These are phyloP conservation scores for Acanthisitta chloris DNA, from an alignment of 2,113 vertebrate genomes.

Conservation along the genomic window DNA sequence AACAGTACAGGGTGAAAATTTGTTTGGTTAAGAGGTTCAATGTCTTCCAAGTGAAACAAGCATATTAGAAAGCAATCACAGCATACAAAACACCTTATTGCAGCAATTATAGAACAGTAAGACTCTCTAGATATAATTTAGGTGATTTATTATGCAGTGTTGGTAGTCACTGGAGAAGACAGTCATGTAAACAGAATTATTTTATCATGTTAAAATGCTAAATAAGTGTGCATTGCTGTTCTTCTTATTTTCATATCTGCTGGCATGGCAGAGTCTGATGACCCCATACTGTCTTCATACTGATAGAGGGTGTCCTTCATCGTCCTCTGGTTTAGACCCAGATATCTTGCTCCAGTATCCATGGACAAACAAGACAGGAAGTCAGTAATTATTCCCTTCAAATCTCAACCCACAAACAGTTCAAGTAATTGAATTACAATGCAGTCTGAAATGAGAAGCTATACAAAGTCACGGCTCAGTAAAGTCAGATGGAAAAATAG, in stretches of 20 bases:
- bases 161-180: neutral
- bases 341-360: neutral
- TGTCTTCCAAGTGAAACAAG: neutral
- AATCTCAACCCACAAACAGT: neutral
- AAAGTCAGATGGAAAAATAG: neutral
- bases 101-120: neutral
- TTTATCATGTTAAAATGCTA: neutral
- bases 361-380: neutral
- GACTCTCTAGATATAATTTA: neutral
- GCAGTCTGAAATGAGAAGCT: neutral
- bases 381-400: neutral
- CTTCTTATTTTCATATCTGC: neutral
- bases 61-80: neutral
- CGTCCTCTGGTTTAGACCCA: neutral
- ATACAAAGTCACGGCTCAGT: neutral
- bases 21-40: neutral
- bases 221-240: neutral
- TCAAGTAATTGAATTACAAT: neutral
- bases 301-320: neutral
- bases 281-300: neutral
- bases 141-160: neutral
- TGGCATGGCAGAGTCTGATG: neutral
- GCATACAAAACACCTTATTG: neutral
- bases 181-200: neutral
- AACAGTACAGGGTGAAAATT: neutral